phyloP scores from a whole-genome alignment of 37 sponge, comb jelly and placozoan genomes.

The Oopsacas minuta region DNA sequence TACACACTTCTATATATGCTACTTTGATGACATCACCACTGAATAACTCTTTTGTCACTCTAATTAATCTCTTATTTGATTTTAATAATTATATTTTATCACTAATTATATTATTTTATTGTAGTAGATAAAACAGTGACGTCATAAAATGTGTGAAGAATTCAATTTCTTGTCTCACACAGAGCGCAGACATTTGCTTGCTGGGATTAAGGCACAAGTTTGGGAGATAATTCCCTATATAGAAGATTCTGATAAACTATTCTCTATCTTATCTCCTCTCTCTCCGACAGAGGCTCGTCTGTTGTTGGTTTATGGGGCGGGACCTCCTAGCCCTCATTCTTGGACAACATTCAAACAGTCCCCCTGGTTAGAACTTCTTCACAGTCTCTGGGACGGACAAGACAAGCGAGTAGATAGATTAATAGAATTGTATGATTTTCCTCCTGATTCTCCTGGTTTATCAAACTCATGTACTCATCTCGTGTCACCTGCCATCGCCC shows the following conservation, averaged over 20 bases:
- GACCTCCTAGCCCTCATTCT: background rate
- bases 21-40: slow-evolving; percentile 23
- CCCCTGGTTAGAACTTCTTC: background rate
- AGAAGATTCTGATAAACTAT: background rate
- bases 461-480: background rate
- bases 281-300: background rate
- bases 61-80: too few species aligned
- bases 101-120: too few species aligned
- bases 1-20: slow-evolving; percentile 79
- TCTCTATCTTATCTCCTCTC: background rate
- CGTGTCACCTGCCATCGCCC: background rate
- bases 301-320: background rate
- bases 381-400: background rate
- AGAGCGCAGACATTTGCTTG: background rate
- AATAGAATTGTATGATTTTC: background rate
- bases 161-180: too few species aligned
- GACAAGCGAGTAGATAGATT: background rate
- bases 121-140: too few species aligned
- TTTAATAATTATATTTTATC: too few species aligned
- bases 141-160: too few species aligned
- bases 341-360: background rate
- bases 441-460: background rate
- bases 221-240: background rate
- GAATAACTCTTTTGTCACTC: too few species aligned
- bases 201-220: background rate